These are phyloP conservation scores for Lophotriccus pileatus DNA, from an alignment of 2,797 vertebrate genomes.

Conservation along the genomic window DNA sequence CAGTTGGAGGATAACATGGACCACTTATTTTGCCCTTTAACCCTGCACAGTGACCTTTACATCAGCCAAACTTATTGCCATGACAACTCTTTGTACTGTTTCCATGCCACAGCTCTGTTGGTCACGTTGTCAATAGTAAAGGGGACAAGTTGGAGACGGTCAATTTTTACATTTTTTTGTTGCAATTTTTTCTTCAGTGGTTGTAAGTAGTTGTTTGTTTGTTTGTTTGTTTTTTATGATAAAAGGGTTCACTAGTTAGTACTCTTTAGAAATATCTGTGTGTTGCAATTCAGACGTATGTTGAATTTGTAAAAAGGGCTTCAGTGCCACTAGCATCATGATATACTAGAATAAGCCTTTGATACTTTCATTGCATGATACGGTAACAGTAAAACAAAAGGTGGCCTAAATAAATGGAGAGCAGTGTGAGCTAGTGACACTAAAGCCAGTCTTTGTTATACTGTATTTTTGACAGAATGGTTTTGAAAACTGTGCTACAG, in stretches of 20 bases:
- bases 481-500: conserved; percentile 85
- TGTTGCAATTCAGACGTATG: conserved; percentile 85
- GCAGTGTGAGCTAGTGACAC: conserved; percentile 85
- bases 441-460: conserved; percentile 86
- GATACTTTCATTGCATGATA: conserved; percentile 70
- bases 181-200: conserved; percentile 80
- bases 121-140: conserved; percentile 82
- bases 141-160: conserved; percentile 84
- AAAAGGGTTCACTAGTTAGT: conserved; percentile 86
- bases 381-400: conserved; percentile 61
- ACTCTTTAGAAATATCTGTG: conserved; percentile 85
- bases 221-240: conserved; percentile 68
- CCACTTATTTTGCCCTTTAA: conserved; percentile 82
- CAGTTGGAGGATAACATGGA: conserved; percentile 76
- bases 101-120: conserved; percentile 82
- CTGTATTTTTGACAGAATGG: conserved; percentile 85
- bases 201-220: conserved; percentile 77
- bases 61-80: conserved; percentile 85
- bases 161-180: conserved; percentile 84
- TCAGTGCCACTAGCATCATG: conserved; percentile 79
- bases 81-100: conserved; percentile 85
- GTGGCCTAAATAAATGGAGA: conserved; percentile 64
- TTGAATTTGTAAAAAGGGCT: conserved; percentile 83
- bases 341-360: conserved; percentile 68
- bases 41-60: conserved; percentile 83